Evolutionary conservation across 2,888 invertebrate species (phyloP).

Genomic region (Lasioglossum malachurum): DNA sequence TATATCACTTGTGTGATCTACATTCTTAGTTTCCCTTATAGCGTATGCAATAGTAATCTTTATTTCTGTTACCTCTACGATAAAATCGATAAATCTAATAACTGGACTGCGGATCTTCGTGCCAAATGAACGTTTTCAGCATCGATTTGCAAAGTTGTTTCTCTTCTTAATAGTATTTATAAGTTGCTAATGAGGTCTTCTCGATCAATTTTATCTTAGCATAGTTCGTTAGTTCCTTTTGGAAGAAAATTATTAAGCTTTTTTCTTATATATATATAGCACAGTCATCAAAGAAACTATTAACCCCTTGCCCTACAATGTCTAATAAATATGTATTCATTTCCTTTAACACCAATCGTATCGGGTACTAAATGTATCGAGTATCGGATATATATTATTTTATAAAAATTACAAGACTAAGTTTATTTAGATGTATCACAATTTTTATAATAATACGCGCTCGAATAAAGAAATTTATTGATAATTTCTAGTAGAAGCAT

Average conservation of each 20-base stretch:
- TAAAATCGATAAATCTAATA: constrained; percentile 12
- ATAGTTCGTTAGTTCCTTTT: background rate
- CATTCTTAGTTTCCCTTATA: constrained; percentile 26
- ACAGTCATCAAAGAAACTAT: background rate
- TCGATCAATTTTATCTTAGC: background rate
- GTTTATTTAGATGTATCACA: too few species aligned
- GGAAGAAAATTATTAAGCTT: background rate
- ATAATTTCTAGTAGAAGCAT: too few species aligned
- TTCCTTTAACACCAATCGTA: too few species aligned
- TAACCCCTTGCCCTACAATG: background rate
- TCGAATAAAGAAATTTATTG: too few species aligned
- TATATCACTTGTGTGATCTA: constrained; percentile 15
- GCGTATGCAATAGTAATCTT: constrained; percentile 1
- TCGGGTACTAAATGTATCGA: too few species aligned
- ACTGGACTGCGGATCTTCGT: background rate
- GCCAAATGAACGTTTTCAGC: background rate
- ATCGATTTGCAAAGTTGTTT: background rate
- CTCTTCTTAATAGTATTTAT: background rate
- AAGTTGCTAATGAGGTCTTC: background rate
- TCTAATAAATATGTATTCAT: too few species aligned
- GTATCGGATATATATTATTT: too few species aligned
- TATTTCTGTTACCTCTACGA: constrained; percentile 10
- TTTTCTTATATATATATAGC: background rate
- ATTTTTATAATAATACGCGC: too few species aligned
- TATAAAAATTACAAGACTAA: too few species aligned